Base-by-base conservation (phyloP, 1,140 invertebrate species). In the Oppia nitens region DNA sequence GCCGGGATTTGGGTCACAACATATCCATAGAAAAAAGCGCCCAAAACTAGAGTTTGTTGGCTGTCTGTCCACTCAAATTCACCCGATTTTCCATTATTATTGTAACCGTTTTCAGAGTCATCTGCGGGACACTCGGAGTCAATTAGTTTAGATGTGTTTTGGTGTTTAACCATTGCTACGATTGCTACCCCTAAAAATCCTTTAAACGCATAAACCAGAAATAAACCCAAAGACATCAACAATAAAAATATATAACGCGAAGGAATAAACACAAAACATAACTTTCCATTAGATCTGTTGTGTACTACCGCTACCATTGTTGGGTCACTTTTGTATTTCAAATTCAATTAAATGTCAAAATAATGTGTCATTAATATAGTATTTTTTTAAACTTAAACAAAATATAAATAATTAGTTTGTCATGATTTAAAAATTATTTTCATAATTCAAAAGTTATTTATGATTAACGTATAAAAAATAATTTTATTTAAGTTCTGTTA, bases 11-110 rank as follows among this genome's bases (percentile, higher is more conserved):
- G 82, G 0, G 83, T 83, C 0, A 85, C 71, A 47, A 88, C 77
- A 66, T 89, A 90, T 4, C 87, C 86, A 79, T 83, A 86, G 69
- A 90, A 90, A 68, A 89, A 90, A 14, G 84, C 79, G 28, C 81
- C 82, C 47, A 90, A 73, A 60, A 91, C 83, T 57, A 87, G 71
- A 54, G 54, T 55, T 32, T 66, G 61, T 1, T 53, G 51, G n/a
- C 54, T 48, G 3, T 57, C 28, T 3, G 64, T 47, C 65, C 65
- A 66, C 40, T 65, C 27, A 27, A 57, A 63, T 9, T 40, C 32
- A 6, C 6, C 32, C 6, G 6, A 6, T 40, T 9, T 17, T 40
- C 6, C 17, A 40, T 40, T 6, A 40, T 6, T 9, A 40, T 40
- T 40, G 17, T 17, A 9, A 17, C 17, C 17, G 17, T 40, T 40